Conservation (phyloP, 2,888 invertebrate genomes). For the Eutolmus rufibarbis region DNA sequence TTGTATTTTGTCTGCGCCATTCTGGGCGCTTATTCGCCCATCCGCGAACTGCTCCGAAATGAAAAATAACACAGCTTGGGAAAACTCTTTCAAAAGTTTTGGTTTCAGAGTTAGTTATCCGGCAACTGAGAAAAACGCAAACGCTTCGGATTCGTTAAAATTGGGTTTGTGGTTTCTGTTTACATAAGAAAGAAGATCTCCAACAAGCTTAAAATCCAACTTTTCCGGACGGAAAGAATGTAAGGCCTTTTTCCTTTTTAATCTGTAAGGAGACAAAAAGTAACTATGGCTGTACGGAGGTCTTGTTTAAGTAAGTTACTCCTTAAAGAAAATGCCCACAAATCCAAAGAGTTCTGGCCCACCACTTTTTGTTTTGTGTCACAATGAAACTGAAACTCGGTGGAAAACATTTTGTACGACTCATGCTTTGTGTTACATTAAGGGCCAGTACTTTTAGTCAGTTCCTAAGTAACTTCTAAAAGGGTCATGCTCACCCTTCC, state of each 20-base stretch:
- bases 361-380: background rate
- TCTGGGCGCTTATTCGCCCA: background rate
- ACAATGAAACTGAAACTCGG: background rate
- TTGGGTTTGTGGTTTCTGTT: background rate
- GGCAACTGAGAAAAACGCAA: background rate
- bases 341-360: background rate
- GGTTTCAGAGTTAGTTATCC: background rate
- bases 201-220: background rate
- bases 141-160: background rate
- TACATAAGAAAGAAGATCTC: background rate
- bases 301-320: background rate
- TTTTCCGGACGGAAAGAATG: background rate
- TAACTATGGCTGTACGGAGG: no score
- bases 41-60: background rate
- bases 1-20: background rate
- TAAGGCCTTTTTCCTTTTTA: background rate
- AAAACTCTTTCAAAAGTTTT: background rate
- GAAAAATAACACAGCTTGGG: background rate
- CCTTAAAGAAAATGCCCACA: background rate
- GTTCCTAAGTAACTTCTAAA: background rate
- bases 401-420: background rate
- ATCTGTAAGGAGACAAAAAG: no score
- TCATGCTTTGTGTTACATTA: background rate
- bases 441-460: background rate
- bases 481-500: background rate